Conservation (phyloP, 2,888 invertebrate genomes). For the Pristionchus mayeri region DNA sequence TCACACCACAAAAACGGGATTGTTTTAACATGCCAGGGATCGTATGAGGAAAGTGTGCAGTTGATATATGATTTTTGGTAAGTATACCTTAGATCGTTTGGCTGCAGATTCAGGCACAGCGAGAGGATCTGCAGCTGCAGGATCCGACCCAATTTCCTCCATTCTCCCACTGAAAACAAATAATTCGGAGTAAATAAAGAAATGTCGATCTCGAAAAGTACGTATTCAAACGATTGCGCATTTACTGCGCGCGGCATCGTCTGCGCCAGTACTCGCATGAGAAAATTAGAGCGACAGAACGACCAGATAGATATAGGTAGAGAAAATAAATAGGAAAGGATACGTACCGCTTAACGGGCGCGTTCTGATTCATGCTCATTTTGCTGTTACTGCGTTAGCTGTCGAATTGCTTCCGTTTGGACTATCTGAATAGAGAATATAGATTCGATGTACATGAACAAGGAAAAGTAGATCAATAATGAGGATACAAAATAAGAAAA, state of each 20-base stretch:
- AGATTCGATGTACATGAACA: too few relatives aligned
- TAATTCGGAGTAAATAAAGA: neutral
- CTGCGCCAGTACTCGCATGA: too few relatives aligned
- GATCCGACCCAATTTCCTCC: slow-evolving; percentile 24
- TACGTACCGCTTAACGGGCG: neutral
- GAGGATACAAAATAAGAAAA: too few relatives aligned
- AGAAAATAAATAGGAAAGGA: neutral
- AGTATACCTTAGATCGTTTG: slow-evolving; percentile 32
- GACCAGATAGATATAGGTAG: neutral
- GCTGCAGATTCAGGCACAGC: neutral
- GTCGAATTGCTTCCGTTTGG: neutral
- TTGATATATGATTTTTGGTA: too few relatives aligned
- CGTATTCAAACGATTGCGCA: neutral
- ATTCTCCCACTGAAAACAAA: neutral
- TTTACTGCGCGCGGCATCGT: too few relatives aligned
- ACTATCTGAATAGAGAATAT: neutral
- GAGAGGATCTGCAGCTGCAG: neutral
- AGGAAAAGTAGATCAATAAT: neutral
- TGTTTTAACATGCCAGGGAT: neutral
- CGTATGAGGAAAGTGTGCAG: neutral
- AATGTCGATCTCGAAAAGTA: neutral
- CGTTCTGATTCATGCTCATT: neutral
- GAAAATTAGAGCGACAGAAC: too few relatives aligned
- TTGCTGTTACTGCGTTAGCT: neutral
- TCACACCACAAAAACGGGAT: neutral